These are phyloP conservation scores for Drosophila putrida DNA, from an alignment of 2,888 invertebrate genomes.

Conservation along the genomic window DNA sequence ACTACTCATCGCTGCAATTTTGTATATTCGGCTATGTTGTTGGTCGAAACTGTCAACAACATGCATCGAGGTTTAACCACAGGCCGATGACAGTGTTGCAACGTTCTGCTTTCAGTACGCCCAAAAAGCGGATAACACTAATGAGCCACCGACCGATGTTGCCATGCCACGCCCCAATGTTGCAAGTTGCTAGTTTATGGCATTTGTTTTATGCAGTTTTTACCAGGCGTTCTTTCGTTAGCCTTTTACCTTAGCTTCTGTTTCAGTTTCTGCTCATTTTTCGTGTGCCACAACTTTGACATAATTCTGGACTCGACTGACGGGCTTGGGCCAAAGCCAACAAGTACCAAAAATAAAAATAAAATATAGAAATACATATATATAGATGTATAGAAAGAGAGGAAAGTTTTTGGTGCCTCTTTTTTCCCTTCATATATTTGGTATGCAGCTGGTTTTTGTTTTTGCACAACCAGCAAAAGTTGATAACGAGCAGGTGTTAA, in stretches of 20 bases:
- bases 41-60: conserved; percentile 49
- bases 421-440: conserved; percentile 24
- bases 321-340: conserved; percentile 56
- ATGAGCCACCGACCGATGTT: conserved; percentile 57
- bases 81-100: conserved; percentile 54
- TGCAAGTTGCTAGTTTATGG: conserved; percentile 67
- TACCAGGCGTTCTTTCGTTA: conserved; percentile 35
- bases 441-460: conserved; percentile 43
- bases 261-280: conserved; percentile 47
- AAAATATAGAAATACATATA: conserved; percentile 32
- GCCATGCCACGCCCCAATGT: conserved; percentile 12
- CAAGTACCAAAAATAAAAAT: conserved; percentile 32
- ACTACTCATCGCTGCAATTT: neutral
- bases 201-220: conserved; percentile 72
- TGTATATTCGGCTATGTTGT: conserved; percentile 6
- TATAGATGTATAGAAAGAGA: conserved; percentile 25
- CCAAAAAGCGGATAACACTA: conserved; percentile 67
- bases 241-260: neutral
- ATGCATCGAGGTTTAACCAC: conserved; percentile 40
- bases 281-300: conserved; percentile 74
- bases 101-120: conserved; percentile 24
- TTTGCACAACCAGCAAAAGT: conserved; percentile 69
- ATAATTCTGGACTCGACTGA: conserved; percentile 71
- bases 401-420: conserved; percentile 68
- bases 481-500: conserved; percentile 81